Conservation (phyloP, 2,113 vertebrate species). For the Xerus inauris region DNA sequence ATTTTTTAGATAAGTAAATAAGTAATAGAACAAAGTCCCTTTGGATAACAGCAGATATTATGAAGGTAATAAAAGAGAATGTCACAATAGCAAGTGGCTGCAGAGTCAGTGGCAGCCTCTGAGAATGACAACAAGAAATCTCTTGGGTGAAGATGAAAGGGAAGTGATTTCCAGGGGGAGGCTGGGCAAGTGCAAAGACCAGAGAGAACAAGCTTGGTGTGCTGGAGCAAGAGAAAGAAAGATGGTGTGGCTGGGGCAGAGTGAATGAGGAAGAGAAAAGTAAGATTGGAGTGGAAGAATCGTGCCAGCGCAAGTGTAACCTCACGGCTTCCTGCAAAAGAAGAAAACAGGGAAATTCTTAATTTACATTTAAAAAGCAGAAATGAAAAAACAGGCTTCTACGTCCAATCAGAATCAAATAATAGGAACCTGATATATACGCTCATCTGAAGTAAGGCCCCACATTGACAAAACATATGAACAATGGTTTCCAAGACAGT, state of each 20-base stretch:
- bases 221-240: neutral
- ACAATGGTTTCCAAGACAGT: neutral
- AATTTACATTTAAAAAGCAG: neutral
- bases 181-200: neutral
- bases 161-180: neutral
- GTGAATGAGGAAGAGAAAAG: neutral
- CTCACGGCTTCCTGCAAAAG: neutral
- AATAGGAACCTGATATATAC: neutral
- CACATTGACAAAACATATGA: neutral
- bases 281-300: neutral
- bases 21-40: neutral
- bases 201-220: neutral
- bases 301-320: neutral
- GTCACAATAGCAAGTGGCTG: neutral
- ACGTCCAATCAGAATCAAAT: neutral
- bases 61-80: neutral
- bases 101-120: neutral
- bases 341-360: neutral
- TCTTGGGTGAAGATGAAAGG: neutral
- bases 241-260: neutral
- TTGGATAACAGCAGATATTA: neutral
- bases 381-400: neutral
- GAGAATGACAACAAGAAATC: neutral
- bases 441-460: neutral
- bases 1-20: neutral